phyloP scores from a whole-genome alignment of 2,797 vertebrate genomes.

The Saxicola maurus region DNA sequence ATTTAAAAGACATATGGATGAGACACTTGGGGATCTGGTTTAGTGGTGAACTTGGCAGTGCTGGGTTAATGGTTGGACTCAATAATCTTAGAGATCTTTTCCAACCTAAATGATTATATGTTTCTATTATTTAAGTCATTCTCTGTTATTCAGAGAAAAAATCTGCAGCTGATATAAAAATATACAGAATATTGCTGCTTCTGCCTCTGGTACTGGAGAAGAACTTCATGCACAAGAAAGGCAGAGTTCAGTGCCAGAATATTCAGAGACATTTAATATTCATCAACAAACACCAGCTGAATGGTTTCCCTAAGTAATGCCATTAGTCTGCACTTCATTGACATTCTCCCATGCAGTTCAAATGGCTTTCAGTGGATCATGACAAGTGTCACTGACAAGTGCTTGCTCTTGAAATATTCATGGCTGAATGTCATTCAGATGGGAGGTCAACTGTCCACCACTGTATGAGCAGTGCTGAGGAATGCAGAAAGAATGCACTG shows the following conservation, averaged over 20 bases:
- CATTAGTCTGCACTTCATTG: background rate
- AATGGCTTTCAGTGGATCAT: background rate
- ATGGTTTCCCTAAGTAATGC: background rate
- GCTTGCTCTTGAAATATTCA: background rate
- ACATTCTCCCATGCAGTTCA: background rate
- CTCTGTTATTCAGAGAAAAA: background rate
- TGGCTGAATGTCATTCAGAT: background rate
- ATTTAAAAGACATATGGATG: background rate
- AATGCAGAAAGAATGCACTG: background rate
- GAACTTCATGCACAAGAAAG: background rate
- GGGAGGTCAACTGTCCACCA: background rate
- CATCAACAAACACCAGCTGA: background rate
- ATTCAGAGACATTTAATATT: background rate
- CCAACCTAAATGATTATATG: background rate
- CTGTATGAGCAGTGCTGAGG: background rate
- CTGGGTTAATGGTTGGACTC: background rate
- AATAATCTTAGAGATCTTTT: background rate
- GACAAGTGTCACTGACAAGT: background rate
- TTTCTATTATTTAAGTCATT: background rate
- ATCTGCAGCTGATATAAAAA: background rate
- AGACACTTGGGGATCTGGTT: background rate
- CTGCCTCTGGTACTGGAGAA: background rate
- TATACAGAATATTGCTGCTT: background rate
- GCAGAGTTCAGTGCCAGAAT: background rate
- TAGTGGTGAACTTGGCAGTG: background rate